A percentile compares a stretch with the other conserved stretches of the same genome.
These are phyloP conservation scores for Anastrepha obliqua DNA, from an alignment of 1,140 invertebrate genomes.

Conservation along the genomic window DNA sequence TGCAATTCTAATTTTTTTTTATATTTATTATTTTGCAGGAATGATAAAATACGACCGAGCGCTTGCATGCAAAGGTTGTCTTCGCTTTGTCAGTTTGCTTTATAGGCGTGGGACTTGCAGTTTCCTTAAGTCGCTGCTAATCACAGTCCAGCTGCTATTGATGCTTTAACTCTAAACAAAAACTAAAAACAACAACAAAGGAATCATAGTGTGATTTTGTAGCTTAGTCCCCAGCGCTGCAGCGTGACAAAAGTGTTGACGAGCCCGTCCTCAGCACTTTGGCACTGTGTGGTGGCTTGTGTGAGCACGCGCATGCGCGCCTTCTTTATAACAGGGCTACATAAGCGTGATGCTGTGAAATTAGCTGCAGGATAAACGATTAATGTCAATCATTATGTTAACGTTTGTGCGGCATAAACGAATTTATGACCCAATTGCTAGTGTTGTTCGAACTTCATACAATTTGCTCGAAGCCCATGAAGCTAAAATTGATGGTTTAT, in stretches of 20 bases:
- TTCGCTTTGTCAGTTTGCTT: neutral
- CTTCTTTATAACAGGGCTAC: neutral
- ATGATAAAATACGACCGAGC: neutral
- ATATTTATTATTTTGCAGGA: neutral
- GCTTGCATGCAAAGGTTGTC: neutral
- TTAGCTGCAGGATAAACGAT: slow-evolving; percentile 56
- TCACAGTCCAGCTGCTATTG: neutral
- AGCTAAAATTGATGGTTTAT: neutral
- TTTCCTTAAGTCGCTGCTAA: slow-evolving; percentile 24
- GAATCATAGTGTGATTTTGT: slow-evolving; percentile 13
- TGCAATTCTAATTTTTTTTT: neutral
- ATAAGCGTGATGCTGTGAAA: slow-evolving; percentile 52
- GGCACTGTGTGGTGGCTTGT: neutral
- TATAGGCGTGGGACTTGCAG: slow-evolving; percentile 47
- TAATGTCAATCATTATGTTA: slow-evolving; percentile 56
- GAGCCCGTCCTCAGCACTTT: neutral
- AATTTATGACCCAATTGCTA: slow-evolving; percentile 30
- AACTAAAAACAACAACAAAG: neutral
- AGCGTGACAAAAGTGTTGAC: slow-evolving; percentile 51
- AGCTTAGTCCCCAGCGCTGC: neutral
- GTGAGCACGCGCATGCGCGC: slow-evolving; percentile 25
- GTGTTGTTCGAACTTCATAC: neutral
- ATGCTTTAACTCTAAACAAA: neutral
- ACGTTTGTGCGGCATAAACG: slow-evolving; percentile 8
- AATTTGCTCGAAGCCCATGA: neutral